Evolutionary conservation across 2,888 invertebrate genomes (phyloP), one percentile per base, ranked within the genome.

Genomic region (Scrobipalpa costella): DNA sequence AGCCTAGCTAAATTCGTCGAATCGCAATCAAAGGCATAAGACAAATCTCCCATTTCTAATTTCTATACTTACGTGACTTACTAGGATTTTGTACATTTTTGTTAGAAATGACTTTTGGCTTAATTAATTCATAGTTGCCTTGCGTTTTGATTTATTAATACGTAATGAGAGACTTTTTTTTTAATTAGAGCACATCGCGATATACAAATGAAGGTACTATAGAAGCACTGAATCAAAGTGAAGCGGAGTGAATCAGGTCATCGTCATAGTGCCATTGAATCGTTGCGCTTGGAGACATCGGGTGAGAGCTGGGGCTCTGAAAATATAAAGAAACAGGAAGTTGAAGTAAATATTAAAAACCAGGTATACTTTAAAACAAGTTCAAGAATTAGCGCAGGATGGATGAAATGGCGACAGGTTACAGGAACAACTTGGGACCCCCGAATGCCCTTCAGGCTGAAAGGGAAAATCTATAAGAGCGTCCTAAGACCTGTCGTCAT

Each of bases 241-340:
- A 69, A 66, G 62, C 72, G 67, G 63, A 61, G 69, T 55, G 68
- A 85, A 81, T 91, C 90, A 90, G 80, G 83, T 81, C 79, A 59
- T 52, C 8, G 80, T 80, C 76, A 81, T 86, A 63, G 89, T 91
- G 76, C 79, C 78, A 76, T 90, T 90, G 79, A 83, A 83, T 67
- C 34, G 49, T 70, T 84, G 83, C 67, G 84, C 76, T 76, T 89
- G 90, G 52, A 90, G 78, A 76, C 92, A 92, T 68, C 90, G 81
- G 67, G 90, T 91, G 65, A 92, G 85, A 68, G 88, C 85, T 47
- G 90, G 91, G 63, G 92, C 86, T 75, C 92, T 92, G 88, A 15
- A 89, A 90, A 52, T 11, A 44, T 1, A 52, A 11, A 52, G 0
- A 49, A 17, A 36, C 19, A 44, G 6, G 13, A n/a, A n/a, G n/a